Base-by-base conservation (phyloP, 2,797 vertebrate genomes). In the Melanogrammus aeglefinus region DNA sequence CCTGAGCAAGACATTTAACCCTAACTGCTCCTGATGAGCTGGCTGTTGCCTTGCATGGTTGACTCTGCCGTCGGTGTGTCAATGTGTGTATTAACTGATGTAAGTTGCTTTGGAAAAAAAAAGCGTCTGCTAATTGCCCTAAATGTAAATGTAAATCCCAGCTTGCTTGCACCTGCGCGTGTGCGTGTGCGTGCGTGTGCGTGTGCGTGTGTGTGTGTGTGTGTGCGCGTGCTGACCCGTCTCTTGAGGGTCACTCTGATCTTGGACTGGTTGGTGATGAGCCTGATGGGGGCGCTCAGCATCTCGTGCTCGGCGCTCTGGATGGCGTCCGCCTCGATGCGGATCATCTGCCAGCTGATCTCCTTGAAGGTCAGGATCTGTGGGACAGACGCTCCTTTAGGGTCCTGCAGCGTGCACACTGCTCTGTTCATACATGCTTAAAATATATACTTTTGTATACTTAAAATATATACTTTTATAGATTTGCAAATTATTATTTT, bases 291-390 rank as follows among this genome's bases (percentile, higher is more conserved):
- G 72, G 98, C 97, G 57, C 97, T 97, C 93, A 99, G 85, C 89
- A 98, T 96, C 94, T 99, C 97, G 57, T 98, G 97, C 80, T 97
- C 96, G 6, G 94, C 93, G 78, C 96, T 98, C 90, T 99, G 97
- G 88, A 99, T 99, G 79, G 98, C 98, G 81, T 99, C 98, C 0
- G 98, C 98, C 90, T 99, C 98, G 79, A 99, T 99, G 79, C 98
- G 95, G 91, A 99, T 98, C 97, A 99, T 99, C 94, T 99, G 98
- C 98, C 98, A 99, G 91, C 95, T 99, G 88, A 99, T 97, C 92
- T 99, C 98, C 90, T 99, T 99, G 88, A 99, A 99, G 18, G 97
- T 99, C 93, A 99, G 91, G 83, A 99, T 94, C 98, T 99, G 88
- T 74, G 14, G 21, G 70, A 29, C 66, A 18, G 3, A 63, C 1